Evolutionary conservation across 1,140 invertebrate genomes (phyloP), one percentile per base, ranked within the genome.

Genomic region (Hydropsyche tenuis): DNA sequence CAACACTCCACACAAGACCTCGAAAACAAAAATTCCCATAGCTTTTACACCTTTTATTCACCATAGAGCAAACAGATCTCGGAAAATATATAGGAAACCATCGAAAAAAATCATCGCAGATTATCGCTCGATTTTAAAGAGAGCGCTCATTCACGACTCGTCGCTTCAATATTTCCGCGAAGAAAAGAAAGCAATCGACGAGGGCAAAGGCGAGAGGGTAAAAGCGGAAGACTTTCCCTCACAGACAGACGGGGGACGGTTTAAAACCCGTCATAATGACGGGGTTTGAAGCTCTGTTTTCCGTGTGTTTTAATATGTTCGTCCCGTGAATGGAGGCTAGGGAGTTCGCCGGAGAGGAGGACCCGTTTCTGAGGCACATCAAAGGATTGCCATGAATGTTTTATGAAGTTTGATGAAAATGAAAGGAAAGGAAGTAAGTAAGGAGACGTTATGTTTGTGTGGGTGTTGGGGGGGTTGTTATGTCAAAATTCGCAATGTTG

Each of bases 341-440:
- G 2, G 45, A 46, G 45, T 4, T 20, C 6, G 20, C 16, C 7
- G 18, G 11, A 20, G 51, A 1, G 51, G 7, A 20, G 14, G 14
- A 12, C 16, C 45, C 20, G 20, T 51, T 22, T 42, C 56, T 25
- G 37, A 11, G n/a, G 16, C 43, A 77, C 75, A 74, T 77, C 75
- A 77, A 77, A 77, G 75, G 75, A 74, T 77, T 77, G 75, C 69
- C 69, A 77, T 77, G 75, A 77, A 77, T 77, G 75, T 77, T 77
- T 77, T 68, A 77, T 77, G 75, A 77, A 77, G 75, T 77, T 77
- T 77, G 75, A 77, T 77, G 75, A 77, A 77, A 77, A 77, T 77
- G 75, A 77, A 77, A 77, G 73, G 73, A 64, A 72, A 69, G 56
- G 43, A 71, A 46, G n/a, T n/a, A 65, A 76, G 71, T 69, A 63